Conservation (phyloP, 2,888 invertebrate species). For the Halictus quadricinctus region DNA sequence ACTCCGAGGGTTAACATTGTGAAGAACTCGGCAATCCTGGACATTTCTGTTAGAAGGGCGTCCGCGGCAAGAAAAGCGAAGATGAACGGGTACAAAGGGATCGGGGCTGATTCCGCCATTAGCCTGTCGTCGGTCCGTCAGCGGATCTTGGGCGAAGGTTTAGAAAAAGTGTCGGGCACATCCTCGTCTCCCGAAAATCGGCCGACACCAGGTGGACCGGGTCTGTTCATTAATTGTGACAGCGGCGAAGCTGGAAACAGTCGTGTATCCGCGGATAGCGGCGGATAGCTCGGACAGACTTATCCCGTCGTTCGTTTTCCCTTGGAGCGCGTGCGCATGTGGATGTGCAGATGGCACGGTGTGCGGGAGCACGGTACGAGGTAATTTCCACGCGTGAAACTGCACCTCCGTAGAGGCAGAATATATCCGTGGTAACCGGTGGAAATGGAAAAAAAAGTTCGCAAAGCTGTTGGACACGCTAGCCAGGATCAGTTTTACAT, state of each 20-base stretch:
- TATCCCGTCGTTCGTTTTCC: conserved; percentile 38
- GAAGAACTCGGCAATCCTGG: no score
- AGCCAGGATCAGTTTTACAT: conserved; percentile 49
- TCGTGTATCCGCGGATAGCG: conserved; percentile 40
- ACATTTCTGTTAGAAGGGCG: not conserved
- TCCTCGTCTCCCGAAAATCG: conserved; percentile 34
- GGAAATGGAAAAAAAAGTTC: conserved; percentile 1
- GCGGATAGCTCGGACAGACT: conserved; percentile 45
- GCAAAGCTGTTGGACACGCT: conserved; percentile 41
- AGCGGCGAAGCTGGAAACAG: conserved; percentile 50
- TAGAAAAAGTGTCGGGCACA: conserved; percentile 31
- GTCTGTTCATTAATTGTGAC: conserved; percentile 60
- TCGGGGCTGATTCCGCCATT: not conserved
- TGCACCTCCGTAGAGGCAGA: not conserved
- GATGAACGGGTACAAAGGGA: not conserved
- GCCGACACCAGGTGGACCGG: conserved; percentile 38
- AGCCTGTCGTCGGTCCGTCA: not conserved
- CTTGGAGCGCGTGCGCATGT: not conserved
- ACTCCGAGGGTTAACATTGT: no score
- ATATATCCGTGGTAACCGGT: not conserved
- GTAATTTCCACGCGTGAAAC: conserved; percentile 40
- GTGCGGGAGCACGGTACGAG: not conserved
- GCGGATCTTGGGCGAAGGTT: conserved; percentile 22
- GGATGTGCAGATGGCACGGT: not conserved
- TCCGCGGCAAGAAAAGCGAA: not conserved